Evolutionary conservation across 2,888 invertebrate genomes (phyloP).

Genomic region (Drosophila tanythrix): DNA sequence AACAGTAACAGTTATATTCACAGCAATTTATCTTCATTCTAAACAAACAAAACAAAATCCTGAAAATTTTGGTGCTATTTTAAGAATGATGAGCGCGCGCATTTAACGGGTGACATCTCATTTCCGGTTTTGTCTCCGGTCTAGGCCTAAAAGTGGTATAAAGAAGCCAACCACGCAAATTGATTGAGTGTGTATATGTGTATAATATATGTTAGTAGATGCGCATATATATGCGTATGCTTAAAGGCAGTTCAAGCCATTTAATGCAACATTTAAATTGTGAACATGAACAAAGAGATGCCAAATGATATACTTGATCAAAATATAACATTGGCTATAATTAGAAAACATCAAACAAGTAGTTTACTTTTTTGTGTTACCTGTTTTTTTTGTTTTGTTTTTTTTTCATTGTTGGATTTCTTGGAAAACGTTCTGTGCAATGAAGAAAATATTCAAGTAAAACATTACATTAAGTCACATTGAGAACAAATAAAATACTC

Average conservation of each 20-base stretch:
- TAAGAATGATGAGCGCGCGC: conserved; percentile 61
- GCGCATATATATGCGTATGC: not conserved
- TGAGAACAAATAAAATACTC: not conserved
- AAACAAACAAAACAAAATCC: conserved; percentile 2
- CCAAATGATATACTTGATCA: not conserved
- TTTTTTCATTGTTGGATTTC: not conserved
- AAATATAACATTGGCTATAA: not conserved
- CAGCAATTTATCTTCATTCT: conserved; percentile 67
- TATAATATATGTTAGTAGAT: not conserved
- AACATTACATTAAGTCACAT: not conserved
- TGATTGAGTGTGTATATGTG: conserved; percentile 1
- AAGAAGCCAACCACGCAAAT: conserved; percentile 14
- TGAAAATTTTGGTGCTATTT: conserved; percentile 16
- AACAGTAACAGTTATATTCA: conserved; percentile 24
- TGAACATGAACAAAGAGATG: not conserved
- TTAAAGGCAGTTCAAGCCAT: not conserved
- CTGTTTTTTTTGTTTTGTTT: not conserved
- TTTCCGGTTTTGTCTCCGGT: conserved; percentile 55
- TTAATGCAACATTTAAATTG: not conserved
- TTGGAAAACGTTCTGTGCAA: not conserved
- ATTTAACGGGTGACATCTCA: conserved; percentile 71
- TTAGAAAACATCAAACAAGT: not conserved
- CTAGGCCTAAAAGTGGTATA: conserved; percentile 17
- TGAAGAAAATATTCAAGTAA: not conserved
- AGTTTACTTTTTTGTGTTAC: not conserved